Evolutionary conservation across 2,797 vertebrate genomes (phyloP).

Genomic region (Macropus fuliginosus): DNA sequence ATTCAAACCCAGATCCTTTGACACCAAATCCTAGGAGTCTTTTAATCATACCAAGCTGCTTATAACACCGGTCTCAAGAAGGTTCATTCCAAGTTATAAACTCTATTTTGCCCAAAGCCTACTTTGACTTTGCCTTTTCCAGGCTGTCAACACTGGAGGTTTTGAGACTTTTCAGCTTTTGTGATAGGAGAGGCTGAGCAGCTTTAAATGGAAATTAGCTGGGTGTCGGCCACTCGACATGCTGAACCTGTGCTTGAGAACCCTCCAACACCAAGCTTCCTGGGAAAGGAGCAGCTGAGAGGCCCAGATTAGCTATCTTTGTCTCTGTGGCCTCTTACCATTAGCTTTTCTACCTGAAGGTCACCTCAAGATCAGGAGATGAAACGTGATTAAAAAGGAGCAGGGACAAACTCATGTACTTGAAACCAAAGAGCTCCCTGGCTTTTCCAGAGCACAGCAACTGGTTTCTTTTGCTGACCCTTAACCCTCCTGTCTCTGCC

Average conservation of each 20-base stretch:
- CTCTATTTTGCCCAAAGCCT: conserved; percentile 53
- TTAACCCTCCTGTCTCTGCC: neutral
- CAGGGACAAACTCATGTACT: neutral
- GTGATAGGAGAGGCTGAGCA: conserved; percentile 45
- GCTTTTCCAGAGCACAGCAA: neutral
- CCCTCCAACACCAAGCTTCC: conserved; percentile 7
- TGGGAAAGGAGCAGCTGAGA: conserved; percentile 20
- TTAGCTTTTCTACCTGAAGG: neutral
- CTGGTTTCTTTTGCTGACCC: neutral
- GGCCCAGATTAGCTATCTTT: neutral
- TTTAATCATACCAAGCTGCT: neutral
- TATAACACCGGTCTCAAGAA: conserved; percentile 73
- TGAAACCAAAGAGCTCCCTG: neutral
- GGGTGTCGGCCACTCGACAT: conserved; percentile 7
- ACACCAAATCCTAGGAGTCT: neutral
- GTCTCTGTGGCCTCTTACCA: neutral
- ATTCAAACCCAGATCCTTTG: neutral
- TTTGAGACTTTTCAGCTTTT: conserved; percentile 65
- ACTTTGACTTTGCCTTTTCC: conserved; percentile 69
- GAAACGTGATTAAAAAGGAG: neutral
- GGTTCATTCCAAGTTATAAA: conserved; percentile 52
- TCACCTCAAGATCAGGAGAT: neutral
- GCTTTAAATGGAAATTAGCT: conserved; percentile 32
- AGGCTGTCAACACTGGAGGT: conserved; percentile 64
- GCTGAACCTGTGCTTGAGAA: conserved; percentile 7